Conservation (phyloP, 2,113 vertebrate species). For the Diadophis punctatus region DNA sequence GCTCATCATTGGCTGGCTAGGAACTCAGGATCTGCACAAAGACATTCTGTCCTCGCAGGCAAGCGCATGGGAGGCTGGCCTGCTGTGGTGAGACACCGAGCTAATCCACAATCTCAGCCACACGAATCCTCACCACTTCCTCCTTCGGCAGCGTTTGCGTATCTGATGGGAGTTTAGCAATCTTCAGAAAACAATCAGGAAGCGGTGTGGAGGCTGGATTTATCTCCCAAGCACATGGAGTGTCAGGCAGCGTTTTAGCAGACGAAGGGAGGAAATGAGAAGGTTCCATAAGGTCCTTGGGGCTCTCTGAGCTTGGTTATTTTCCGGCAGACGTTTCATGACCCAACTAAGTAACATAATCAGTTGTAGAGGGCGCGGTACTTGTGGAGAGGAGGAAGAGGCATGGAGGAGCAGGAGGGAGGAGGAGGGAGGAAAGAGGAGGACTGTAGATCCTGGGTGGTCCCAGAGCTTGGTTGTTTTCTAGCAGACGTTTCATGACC, state of each 20-base stretch:
- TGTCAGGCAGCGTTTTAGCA: background rate
- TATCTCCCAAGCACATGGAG: background rate
- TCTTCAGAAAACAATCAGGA: background rate
- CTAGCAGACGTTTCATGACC: too few species aligned
- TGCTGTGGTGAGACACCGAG: background rate
- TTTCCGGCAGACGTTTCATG: too few species aligned
- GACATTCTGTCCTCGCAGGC: background rate
- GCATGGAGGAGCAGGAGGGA: too few species aligned
- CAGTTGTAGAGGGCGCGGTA: too few species aligned
- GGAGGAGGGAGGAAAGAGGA: too few species aligned
- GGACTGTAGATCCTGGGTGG: too few species aligned
- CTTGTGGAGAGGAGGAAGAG: too few species aligned
- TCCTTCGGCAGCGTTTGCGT: background rate
- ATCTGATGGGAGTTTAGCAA: background rate
- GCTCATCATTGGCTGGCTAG: background rate
- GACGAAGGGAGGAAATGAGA: background rate
- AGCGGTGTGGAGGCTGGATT: background rate
- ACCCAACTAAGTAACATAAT: too few species aligned
- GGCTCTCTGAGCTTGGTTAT: too few species aligned
- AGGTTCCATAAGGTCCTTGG: too few species aligned
- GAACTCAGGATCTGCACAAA: background rate
- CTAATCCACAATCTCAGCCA: background rate
- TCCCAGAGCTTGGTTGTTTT: too few species aligned
- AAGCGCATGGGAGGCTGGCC: background rate
- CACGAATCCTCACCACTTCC: background rate